phyloP scores from a whole-genome alignment of 2,797 vertebrate species.

The Syngnathus rostellatus region DNA sequence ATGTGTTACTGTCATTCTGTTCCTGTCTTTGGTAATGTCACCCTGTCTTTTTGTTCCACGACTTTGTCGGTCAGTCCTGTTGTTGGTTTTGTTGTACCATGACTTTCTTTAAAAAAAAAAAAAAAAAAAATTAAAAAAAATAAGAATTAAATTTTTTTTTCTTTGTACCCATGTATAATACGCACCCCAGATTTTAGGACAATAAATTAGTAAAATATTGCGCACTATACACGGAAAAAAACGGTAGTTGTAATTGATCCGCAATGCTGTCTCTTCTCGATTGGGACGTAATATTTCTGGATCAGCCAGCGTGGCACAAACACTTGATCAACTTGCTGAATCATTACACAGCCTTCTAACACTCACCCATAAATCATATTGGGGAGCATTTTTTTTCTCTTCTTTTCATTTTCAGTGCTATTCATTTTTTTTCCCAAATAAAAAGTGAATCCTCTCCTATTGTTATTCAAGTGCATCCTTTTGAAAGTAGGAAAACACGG shows the following conservation, averaged over 20 bases:
- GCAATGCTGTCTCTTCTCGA: conserved; percentile 48
- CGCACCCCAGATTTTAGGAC: too few species aligned
- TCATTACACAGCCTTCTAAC: conserved; percentile 59
- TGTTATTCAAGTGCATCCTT: conserved; percentile 53
- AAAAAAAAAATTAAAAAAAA: too few species aligned
- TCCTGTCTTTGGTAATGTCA: too few species aligned
- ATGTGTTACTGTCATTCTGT: too few species aligned
- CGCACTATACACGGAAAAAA: too few species aligned
- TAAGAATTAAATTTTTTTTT: too few species aligned
- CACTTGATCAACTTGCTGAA: conserved; percentile 61
- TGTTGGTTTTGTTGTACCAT: too few species aligned
- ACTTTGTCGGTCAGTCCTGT: too few species aligned
- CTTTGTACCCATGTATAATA: too few species aligned
- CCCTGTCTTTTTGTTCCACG: too few species aligned
- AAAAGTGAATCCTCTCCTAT: conserved; percentile 44
- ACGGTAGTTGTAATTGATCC: conserved; percentile 59
- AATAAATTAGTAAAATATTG: too few species aligned
- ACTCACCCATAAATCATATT: conserved; percentile 56
- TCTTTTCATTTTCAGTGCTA: conserved; percentile 10
- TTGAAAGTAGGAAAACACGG: conserved; percentile 35
- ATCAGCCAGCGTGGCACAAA: conserved; percentile 36
- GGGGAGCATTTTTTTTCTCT: conserved; percentile 16
- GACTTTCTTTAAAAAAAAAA: too few species aligned
- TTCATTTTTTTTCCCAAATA: conserved; percentile 37
- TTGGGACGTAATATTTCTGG: conserved; percentile 50